Conservation (phyloP, 2,797 vertebrate genomes). For the Chaunax sp. region DNA sequence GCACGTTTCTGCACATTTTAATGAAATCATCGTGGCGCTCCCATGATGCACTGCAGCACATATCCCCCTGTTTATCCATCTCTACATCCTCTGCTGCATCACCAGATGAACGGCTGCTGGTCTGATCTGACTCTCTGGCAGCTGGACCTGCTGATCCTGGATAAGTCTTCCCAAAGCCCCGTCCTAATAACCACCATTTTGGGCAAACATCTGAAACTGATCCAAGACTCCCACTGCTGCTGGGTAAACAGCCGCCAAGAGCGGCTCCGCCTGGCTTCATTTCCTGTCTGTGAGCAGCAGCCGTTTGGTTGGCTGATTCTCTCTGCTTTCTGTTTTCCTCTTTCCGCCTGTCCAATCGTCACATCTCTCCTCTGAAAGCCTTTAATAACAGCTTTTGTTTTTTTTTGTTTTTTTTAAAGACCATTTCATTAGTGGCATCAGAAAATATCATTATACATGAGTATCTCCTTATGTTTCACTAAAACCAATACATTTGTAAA, state of each 20-base stretch:
- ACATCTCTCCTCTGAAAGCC: no score
- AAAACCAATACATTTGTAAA: no score
- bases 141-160: conserved; percentile 71
- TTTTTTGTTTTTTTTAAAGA: no score
- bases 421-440: no score
- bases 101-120: conserved; percentile 38
- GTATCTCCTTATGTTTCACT: no score
- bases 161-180: conserved; percentile 65
- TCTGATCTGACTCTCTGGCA: conserved; percentile 57
- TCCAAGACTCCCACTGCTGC: conserved; percentile 59
- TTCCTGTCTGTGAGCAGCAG: conserved; percentile 64
- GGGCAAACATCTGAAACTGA: conserved; percentile 61
- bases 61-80: neutral
- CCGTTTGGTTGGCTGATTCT: conserved; percentile 52
- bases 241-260: conserved; percentile 51
- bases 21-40: neutral
- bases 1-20: neutral
- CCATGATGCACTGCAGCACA: conserved; percentile 7
- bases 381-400: no score
- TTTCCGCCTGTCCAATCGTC: conserved; percentile 5
- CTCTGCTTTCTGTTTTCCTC: conserved; percentile 44
- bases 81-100: conserved; percentile 26
- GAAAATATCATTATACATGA: no score
- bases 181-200: conserved; percentile 68
- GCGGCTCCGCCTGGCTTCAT: conserved; percentile 54